Evolutionary conservation across 2,888 invertebrate genomes (phyloP), one percentile per base, ranked within the genome.

Genomic region (Notodonta dromedarius): DNA sequence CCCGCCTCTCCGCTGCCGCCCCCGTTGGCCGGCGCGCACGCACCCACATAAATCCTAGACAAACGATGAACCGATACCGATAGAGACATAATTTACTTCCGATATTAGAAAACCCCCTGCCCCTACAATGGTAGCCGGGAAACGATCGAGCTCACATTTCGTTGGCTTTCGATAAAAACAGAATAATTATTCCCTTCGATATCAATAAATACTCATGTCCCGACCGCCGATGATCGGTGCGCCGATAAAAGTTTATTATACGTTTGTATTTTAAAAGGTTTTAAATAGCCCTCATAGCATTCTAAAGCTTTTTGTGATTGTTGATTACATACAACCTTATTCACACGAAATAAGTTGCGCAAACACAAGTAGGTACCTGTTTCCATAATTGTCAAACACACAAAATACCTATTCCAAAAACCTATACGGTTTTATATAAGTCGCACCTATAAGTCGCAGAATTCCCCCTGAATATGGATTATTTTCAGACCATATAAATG

Each of bases 51-150:
- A 81, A 83, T 84, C 79, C 74, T 76, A 74, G 70, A 69, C 70
- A 65, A 73, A 76, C 79, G 82, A 82, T 83, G 80, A 70, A 73
- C 66, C 69, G 66, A 70, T 71, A 70, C 78, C 73, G 88, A 90
- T 89, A 88, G 82, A 86, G 83, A 84, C 84, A 83, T 90, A 84
- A 88, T 87, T 86, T 84, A 87, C 82, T 85, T 84, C 87, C 84
- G 80, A 76, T 73, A 62, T 72, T 62, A 66, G 24, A 69, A 71
- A 73, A 69, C 60, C 59, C 61, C 59, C 61, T 67, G 62, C 8
- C 0, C 12, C 16, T 50, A 50, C 14, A 14, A 60, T 56, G 61
- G 44, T 56, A 60, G 63, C 65, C 55, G 65, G 66, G 61, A 70
- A 63, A 63, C 76, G 58, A 73, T 66, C 69, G 65, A 67, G 76